A percentile compares a stretch with the other conserved stretches of the same genome.
phyloP scores from a whole-genome alignment of 2,797 vertebrate genomes.

The Chiloscyllium punctatum region DNA sequence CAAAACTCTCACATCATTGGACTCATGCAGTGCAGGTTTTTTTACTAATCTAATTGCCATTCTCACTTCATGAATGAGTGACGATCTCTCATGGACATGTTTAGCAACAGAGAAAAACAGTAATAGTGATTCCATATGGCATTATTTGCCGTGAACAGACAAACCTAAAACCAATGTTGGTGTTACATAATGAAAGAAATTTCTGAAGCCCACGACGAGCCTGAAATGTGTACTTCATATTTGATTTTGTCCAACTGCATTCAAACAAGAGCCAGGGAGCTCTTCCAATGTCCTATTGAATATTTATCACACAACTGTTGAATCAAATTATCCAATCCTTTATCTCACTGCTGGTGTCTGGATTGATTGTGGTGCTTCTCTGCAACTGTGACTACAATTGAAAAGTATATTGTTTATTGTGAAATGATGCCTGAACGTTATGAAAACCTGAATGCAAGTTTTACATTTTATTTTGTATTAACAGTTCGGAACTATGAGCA shows the following conservation, averaged over 20 bases:
- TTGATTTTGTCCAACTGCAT: background rate
- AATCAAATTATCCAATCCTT: background rate
- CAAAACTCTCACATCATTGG: background rate
- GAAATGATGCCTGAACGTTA: background rate
- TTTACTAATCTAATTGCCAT: background rate
- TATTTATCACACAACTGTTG: background rate
- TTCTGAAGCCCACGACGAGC: background rate
- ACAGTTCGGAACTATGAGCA: background rate
- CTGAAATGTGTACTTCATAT: background rate
- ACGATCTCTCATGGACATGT: background rate
- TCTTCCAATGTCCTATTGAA: background rate
- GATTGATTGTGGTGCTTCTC: background rate
- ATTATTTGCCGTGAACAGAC: background rate
- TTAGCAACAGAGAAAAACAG: background rate
- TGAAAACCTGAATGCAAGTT: background rate
- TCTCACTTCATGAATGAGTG: background rate
- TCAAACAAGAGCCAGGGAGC: background rate
- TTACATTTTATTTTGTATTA: background rate
- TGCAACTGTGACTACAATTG: background rate
- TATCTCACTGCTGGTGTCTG: background rate
- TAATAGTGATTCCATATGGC: background rate
- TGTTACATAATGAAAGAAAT: background rate
- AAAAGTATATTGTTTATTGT: background rate
- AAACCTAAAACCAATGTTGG: background rate
- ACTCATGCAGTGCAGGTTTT: background rate